These are phyloP conservation scores for Philaethria dido DNA, from an alignment of 2,888 invertebrate species.

Conservation along the genomic window DNA sequence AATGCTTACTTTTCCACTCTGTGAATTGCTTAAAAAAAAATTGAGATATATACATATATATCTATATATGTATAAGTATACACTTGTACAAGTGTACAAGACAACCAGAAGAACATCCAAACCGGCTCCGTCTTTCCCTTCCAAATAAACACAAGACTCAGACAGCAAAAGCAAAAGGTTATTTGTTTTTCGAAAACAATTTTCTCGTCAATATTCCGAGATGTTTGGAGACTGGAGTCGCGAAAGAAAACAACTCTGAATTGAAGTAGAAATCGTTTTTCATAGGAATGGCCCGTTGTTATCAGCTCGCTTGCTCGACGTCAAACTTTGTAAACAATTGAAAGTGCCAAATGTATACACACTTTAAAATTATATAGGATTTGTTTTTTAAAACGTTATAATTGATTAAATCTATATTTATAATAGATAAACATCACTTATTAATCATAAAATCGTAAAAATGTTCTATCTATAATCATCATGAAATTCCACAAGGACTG, in stretches of 20 bases:
- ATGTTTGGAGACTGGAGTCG: conserved; percentile 24
- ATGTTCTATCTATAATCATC: too few relatives aligned
- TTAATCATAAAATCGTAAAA: too few relatives aligned
- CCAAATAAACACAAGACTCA: background rate
- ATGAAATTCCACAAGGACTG: too few relatives aligned
- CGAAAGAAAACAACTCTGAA: conserved; percentile 31
- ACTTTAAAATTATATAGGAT: background rate
- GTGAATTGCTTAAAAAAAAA: too few relatives aligned
- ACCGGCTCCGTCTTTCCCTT: background rate
- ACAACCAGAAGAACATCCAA: background rate
- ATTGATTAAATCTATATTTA: too few relatives aligned
- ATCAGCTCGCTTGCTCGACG: conserved; percentile 23
- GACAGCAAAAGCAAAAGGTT: conserved; percentile 9
- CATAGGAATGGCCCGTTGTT: conserved; percentile 28
- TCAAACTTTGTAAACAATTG: conserved; percentile 34
- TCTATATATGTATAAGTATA: too few relatives aligned
- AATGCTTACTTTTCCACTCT: too few relatives aligned
- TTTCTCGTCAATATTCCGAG: conserved; percentile 20
- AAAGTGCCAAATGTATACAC: conserved; percentile 13
- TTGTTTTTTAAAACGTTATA: background rate
- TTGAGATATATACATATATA: too few relatives aligned
- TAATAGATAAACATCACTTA: too few relatives aligned
- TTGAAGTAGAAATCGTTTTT: conserved; percentile 30
- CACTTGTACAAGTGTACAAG: background rate
- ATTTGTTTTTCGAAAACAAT: conserved; percentile 26